Conservation (phyloP, 2,797 vertebrate genomes). For the Decapterus maruadsi region DNA sequence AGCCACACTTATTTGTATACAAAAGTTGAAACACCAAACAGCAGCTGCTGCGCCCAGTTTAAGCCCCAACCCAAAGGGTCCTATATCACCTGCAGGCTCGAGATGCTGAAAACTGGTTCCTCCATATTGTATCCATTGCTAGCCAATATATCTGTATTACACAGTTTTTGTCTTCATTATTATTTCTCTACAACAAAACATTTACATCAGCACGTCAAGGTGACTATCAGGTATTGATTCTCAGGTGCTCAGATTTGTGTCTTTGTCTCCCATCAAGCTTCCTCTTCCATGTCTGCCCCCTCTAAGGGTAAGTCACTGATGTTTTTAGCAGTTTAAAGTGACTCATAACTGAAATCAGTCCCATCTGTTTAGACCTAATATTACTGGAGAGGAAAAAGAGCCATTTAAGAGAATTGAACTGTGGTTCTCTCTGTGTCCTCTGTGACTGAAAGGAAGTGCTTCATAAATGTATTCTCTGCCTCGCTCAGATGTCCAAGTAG, state of each 20-base stretch:
- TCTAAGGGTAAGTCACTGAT: slow-evolving; percentile 23
- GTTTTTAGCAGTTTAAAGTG: slow-evolving; percentile 23
- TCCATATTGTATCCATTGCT: slow-evolving; percentile 38
- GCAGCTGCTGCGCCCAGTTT: slow-evolving; percentile 40
- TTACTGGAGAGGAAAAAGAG: slow-evolving; percentile 61
- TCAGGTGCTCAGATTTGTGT: slow-evolving; percentile 63
- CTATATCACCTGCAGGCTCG: slow-evolving; percentile 32
- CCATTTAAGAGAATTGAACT: slow-evolving; percentile 59
- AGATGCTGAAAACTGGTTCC: slow-evolving; percentile 49
- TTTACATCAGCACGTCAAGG: slow-evolving; percentile 40
- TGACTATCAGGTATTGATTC: slow-evolving; percentile 61
- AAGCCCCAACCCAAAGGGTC: slow-evolving; percentile 29
- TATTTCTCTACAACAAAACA: slow-evolving; percentile 28
- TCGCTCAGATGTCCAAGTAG: slow-evolving; percentile 25
- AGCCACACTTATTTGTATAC: slow-evolving; percentile 58
- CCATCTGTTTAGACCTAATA: slow-evolving; percentile 39
- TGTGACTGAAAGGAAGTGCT: slow-evolving; percentile 21
- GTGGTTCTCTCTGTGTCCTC: slow-evolving; percentile 53
- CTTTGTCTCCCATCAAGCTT: slow-evolving; percentile 36
- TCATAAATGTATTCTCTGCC: slow-evolving; percentile 39
- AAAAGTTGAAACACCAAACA: slow-evolving; percentile 47
- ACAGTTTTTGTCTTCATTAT: slow-evolving; percentile 23
- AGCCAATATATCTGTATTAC: slow-evolving; percentile 45
- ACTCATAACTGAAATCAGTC: slow-evolving; percentile 36
- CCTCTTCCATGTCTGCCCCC: slow-evolving; percentile 24